Conservation (phyloP, 2,113 vertebrate species). For the Corythaixoides concolor region DNA sequence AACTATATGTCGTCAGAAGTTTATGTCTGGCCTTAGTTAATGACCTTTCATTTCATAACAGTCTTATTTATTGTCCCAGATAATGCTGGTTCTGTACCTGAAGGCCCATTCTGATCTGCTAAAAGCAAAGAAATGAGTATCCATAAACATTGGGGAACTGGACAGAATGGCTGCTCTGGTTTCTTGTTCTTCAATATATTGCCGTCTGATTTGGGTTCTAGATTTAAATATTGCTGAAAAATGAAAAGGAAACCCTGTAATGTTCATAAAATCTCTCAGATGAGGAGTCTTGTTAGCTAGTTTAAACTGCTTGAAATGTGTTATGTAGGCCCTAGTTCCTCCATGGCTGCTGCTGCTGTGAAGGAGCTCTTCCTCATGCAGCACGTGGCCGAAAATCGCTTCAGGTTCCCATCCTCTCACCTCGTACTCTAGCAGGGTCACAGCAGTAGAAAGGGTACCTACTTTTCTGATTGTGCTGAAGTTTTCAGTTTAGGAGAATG, state of each 20-base stretch:
- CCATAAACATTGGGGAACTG: background rate
- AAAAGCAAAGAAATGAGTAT: background rate
- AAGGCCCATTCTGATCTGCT: background rate
- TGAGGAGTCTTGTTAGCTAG: background rate
- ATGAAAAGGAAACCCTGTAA: background rate
- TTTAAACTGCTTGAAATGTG: background rate
- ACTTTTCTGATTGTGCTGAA: background rate
- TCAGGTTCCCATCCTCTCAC: background rate
- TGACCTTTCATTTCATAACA: background rate
- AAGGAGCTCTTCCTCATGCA: background rate
- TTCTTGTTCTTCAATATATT: background rate
- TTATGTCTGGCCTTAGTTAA: background rate
- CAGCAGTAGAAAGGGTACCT: background rate
- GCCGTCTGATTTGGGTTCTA: background rate
- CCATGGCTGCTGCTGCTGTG: background rate
- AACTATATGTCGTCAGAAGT: background rate
- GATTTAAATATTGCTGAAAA: background rate
- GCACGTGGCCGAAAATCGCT: accelerated
- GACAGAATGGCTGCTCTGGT: background rate
- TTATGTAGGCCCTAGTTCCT: background rate
- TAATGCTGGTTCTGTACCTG: background rate
- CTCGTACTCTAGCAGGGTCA: background rate
- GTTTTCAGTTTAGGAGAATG: background rate
- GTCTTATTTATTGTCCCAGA: background rate
- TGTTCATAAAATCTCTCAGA: background rate